These are phyloP conservation scores for Drosophila ohnishii DNA, from an alignment of 1,140 invertebrate species.

Conservation along the genomic window DNA sequence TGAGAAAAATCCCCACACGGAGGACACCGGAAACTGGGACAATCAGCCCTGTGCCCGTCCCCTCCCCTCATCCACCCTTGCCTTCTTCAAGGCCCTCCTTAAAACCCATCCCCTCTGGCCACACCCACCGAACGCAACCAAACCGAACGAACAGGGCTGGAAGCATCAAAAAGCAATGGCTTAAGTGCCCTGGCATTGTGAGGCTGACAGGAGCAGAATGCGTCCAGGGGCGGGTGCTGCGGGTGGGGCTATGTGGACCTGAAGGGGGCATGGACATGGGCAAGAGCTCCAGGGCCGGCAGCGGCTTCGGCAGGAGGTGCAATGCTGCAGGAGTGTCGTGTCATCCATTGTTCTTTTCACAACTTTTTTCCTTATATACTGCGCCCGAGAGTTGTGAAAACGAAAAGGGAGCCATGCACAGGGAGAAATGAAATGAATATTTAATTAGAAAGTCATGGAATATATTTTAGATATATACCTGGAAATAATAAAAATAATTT, in stretches of 20 bases:
- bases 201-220: conserved; percentile 65
- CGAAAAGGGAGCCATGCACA: conserved; percentile 59
- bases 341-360: conserved; percentile 74
- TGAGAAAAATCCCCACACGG: conserved; percentile 75
- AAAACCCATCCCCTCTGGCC: conserved; percentile 15
- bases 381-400: conserved; percentile 55
- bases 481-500: background rate
- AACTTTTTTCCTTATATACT: conserved; percentile 50
- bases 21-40: conserved; percentile 76
- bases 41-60: conserved; percentile 20
- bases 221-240: conserved; percentile 7
- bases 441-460: background rate
- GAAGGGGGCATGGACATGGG: background rate
- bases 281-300: conserved; percentile 2
- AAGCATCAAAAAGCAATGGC: conserved; percentile 77
- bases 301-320: conserved; percentile 8
- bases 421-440: conserved; percentile 7
- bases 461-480: too few species aligned
- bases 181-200: conserved; percentile 76
- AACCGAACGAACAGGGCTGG: conserved; percentile 31
- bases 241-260: conserved; percentile 1
- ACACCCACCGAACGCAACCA: conserved; percentile 11
- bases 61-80: background rate
- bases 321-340: conserved; percentile 45
- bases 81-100: conserved; percentile 10